Base-by-base conservation (phyloP, 2,888 invertebrate genomes). In the Cremastinae sp. region DNA sequence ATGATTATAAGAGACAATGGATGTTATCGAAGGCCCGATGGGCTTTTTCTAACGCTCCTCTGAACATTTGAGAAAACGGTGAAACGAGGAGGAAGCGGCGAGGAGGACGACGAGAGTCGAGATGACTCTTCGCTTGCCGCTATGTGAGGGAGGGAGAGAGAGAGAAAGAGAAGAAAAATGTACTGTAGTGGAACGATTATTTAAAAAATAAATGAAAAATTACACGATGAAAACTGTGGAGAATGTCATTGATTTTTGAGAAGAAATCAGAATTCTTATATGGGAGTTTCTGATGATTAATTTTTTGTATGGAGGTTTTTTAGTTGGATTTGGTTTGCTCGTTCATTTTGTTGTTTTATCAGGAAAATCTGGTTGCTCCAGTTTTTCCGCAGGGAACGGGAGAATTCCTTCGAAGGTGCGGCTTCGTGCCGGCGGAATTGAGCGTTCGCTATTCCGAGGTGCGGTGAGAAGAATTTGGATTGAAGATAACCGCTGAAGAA, bases 151-250 rank as follows among this genome's bases (percentile, higher is more conserved):
- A 51, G 83, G 39, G 9, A 47, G 28, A 18, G 28, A 10, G 20
- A 62, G 18, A n/a, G 20, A 20, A 58, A 58, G 39, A 9, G 7
- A 69, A 37, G 39, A 58, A 51, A 51, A 61, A 83, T 83, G 76
- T 83, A 83, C 81, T 85, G 85, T 87, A 87, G 86, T 85, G 84
- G 76, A 83, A 85, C 80, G 83, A 86, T 85, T 86, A 86, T 87
- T 85, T 86, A 85, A 86, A 84, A 82, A 84, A 83, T 83, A 84
- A 85, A 84, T 82, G 82, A 83, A 84, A 83, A 79, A 80, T 69
- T 84, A 78, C 80, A 78, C 76, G 78, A 83, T 80, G 82, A 74
- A 58, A 84, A 83, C 79, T 78, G 79, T 78, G 49, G 78, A 39
- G 16, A 4, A n/a, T 62, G 14, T 12, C 1, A 16, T 49, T 68